Conservation (phyloP, 1,140 invertebrate genomes). For the Drusus annulatus region DNA sequence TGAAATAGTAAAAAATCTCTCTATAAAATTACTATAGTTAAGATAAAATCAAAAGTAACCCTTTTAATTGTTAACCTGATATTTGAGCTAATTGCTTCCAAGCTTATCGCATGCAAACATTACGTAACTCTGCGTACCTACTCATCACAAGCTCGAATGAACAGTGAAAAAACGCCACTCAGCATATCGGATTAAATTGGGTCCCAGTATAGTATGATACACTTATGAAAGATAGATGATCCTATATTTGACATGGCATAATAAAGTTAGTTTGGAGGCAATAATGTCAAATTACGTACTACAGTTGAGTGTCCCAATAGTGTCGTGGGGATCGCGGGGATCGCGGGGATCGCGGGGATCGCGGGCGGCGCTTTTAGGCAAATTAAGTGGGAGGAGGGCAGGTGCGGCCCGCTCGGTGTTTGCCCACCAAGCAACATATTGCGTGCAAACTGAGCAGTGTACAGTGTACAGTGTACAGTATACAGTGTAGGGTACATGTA, state of each 20-base stretch:
- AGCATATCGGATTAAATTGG: too few species aligned
- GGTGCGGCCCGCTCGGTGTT: slow-evolving; percentile 22
- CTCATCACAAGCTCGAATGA: too few species aligned
- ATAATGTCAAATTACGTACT: slow-evolving; percentile 30
- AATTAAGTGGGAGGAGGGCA: slow-evolving; percentile 28
- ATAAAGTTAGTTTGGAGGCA: slow-evolving; percentile 23
- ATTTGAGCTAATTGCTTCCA: too few species aligned
- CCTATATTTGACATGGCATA: neutral
- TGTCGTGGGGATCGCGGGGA: slow-evolving; percentile 29
- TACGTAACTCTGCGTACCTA: too few species aligned
- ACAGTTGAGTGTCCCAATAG: slow-evolving; percentile 37
- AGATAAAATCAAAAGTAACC: too few species aligned
- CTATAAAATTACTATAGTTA: too few species aligned
- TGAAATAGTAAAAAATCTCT: too few species aligned
- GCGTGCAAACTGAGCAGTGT: neutral
- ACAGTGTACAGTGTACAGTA: neutral
- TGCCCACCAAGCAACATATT: neutral
- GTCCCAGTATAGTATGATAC: neutral
- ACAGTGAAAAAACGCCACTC: too few species aligned
- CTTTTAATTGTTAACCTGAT: too few species aligned
- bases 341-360: slow-evolving; percentile 21
- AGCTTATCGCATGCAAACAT: too few species aligned
- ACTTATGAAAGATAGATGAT: slow-evolving; percentile 11
- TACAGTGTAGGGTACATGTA: neutral
- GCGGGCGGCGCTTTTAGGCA: slow-evolving; percentile 40